These are phyloP conservation scores for Dynastes tityus DNA, from an alignment of 2,888 invertebrate genomes.

Conservation along the genomic window DNA sequence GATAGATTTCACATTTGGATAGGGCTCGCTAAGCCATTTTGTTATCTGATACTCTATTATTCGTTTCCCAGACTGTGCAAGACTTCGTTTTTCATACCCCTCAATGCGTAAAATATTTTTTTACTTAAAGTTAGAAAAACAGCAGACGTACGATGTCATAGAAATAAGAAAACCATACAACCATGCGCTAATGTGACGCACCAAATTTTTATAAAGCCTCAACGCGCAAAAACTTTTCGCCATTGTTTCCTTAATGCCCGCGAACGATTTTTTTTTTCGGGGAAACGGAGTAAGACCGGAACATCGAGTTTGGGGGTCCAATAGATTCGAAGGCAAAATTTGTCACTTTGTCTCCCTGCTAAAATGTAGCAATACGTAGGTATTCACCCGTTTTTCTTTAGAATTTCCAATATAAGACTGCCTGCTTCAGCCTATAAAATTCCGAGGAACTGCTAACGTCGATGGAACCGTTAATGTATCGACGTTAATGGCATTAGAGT, in stretches of 20 bases:
- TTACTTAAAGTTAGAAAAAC: not conserved
- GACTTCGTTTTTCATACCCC: not conserved
- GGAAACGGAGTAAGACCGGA: slow-evolving; percentile 11
- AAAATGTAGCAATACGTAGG: slow-evolving; percentile 39
- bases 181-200: not conserved
- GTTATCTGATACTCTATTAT: too few relatives aligned
- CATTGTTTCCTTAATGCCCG: not conserved
- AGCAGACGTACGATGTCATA: too few relatives aligned
- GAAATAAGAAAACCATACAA: not conserved
- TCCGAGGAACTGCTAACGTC: slow-evolving; percentile 35
- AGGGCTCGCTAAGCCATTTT: too few relatives aligned
- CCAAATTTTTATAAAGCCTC: not conserved
- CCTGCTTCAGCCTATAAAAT: slow-evolving; percentile 46
- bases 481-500: slow-evolving; percentile 33
- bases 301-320: slow-evolving; percentile 20
- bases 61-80: too few relatives aligned
- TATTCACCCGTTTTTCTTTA: slow-evolving; percentile 47
- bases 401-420: slow-evolving; percentile 48
- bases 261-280: slow-evolving; percentile 22
- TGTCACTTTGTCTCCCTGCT: slow-evolving; percentile 36
- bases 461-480: slow-evolving; percentile 46
- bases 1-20: too few relatives aligned
- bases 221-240: not conserved
- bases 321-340: slow-evolving; percentile 35
- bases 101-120: not conserved